Evolutionary conservation across 2,797 vertebrate species (phyloP).

Genomic region (Gymnodraco acuticeps): DNA sequence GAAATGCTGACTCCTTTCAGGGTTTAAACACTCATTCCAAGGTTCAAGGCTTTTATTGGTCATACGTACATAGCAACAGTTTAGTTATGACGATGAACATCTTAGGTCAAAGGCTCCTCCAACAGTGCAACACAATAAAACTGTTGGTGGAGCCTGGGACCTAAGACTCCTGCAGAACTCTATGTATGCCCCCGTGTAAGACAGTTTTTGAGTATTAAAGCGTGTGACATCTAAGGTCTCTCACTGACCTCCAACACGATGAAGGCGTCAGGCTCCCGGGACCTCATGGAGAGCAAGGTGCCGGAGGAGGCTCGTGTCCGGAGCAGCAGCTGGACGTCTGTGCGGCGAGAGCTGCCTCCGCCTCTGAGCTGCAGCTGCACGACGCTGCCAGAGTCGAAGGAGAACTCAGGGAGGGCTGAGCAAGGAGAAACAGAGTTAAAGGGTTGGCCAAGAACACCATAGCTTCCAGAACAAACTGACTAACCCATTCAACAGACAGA

Average conservation of each 20-base stretch:
- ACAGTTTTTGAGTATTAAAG: not conserved
- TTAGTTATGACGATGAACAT: too few species aligned
- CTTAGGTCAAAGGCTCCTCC: too few species aligned
- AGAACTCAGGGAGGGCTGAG: conserved; percentile 89
- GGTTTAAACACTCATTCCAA: too few species aligned
- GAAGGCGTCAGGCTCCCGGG: conserved; percentile 78
- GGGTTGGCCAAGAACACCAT: too few species aligned
- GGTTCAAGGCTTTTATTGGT: too few species aligned
- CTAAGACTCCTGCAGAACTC: too few species aligned
- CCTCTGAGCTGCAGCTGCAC: conserved; percentile 85
- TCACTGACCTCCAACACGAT: conserved; percentile 87
- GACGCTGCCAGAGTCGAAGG: conserved; percentile 85
- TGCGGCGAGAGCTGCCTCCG: conserved; percentile 76
- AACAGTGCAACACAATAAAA: too few species aligned
- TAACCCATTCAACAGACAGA: too few species aligned
- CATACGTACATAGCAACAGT: too few species aligned
- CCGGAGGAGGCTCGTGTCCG: conserved; percentile 85
- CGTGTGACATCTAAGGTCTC: not conserved
- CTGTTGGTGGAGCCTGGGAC: too few species aligned
- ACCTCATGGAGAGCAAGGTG: conserved; percentile 85
- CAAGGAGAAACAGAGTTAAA: not conserved
- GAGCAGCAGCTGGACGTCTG: conserved; percentile 85
- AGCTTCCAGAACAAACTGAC: too few species aligned
- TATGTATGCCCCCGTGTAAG: not conserved
- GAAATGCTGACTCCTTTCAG: too few species aligned